Base-by-base conservation (phyloP, 1,140 invertebrate genomes). In the Ephestia elutella region DNA sequence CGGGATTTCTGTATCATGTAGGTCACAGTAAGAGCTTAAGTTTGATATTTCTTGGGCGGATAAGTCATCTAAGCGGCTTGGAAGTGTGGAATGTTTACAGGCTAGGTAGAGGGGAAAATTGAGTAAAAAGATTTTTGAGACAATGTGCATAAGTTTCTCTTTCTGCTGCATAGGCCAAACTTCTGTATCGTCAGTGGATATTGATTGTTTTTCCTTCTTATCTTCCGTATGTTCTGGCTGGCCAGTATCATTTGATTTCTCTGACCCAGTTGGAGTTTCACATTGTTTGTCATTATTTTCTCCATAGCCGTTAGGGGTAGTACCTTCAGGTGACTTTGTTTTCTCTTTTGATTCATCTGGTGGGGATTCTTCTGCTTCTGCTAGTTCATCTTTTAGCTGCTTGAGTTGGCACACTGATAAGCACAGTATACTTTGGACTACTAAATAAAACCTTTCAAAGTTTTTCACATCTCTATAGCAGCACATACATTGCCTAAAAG, bases 61-160 rank as follows among this genome's bases (percentile, higher is more conserved):
- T 5, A 96, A 83, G 74, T 96, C 95, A 85, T 95, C 94, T 38
- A 95, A 80, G 62, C 94, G 93, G 54, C 92, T 91, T 44, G 38
- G 38, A 62, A 94, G 91, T 63, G 93, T 90, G 49, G 92, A 92
- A 80, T 97, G 96, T 86, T 98, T 98, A 87, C 96, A 96, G 49
- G 96, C 96, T 79, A 97, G 92, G 83, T 98, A 98, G 10, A 97
- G 90, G 18, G 96, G 96, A 89, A 97, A 98, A 84, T 97, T 97
- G 32, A 86, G 75, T 19, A 95, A 89, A 83, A 95, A 95, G 68
- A 95, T 92, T 88, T 95, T 95, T 5, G 94, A 93, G 25, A 95
- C 90, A 76, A 96, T 93, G 70, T 94, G 93, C 80, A 96, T 91
- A 21, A 96, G 86, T 81, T 93, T 93, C 75, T 95, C 94, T 71